These are phyloP conservation scores for Charina bottae DNA, from an alignment of 2,113 vertebrate species.

Conservation along the genomic window DNA sequence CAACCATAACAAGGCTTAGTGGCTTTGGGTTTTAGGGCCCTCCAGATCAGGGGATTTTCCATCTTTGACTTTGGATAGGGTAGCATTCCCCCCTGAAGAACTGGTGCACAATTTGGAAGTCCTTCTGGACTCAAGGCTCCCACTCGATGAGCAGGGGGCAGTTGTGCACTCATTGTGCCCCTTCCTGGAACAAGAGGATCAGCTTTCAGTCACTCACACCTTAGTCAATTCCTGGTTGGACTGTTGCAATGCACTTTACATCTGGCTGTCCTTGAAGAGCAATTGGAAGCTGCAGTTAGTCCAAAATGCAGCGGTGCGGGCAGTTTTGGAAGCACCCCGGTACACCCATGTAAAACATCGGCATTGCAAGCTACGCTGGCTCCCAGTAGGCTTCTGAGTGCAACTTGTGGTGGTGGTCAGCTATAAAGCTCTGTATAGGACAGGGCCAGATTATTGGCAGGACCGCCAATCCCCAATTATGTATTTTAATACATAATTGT, in stretches of 20 bases:
- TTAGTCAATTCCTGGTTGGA: not conserved
- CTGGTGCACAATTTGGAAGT: not conserved
- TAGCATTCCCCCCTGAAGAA: not conserved
- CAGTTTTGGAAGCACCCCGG: too few species aligned
- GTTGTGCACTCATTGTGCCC: not conserved
- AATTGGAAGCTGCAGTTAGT: not conserved
- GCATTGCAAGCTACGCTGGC: not conserved
- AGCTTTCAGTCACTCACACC: not conserved
- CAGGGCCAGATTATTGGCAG: not conserved
- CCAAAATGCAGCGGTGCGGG: not conserved
- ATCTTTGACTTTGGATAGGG: not conserved
- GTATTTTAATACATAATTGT: too few species aligned
- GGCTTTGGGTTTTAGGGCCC: not conserved
- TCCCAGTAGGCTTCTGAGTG: not conserved
- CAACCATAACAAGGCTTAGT: not conserved
- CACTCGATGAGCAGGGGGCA: not conserved
- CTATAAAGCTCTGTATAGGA: not conserved
- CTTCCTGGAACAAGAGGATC: not conserved
- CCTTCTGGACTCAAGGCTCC: not conserved
- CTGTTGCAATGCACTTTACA: not conserved
- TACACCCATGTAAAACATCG: not conserved
- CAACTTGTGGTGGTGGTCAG: not conserved
- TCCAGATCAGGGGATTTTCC: not conserved
- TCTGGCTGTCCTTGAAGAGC: not conserved
- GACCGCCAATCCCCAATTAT: not conserved